Evolutionary conservation across 2,888 invertebrate species (phyloP), one percentile per base, ranked within the genome.

Genomic region (Dilophus febrilis): DNA sequence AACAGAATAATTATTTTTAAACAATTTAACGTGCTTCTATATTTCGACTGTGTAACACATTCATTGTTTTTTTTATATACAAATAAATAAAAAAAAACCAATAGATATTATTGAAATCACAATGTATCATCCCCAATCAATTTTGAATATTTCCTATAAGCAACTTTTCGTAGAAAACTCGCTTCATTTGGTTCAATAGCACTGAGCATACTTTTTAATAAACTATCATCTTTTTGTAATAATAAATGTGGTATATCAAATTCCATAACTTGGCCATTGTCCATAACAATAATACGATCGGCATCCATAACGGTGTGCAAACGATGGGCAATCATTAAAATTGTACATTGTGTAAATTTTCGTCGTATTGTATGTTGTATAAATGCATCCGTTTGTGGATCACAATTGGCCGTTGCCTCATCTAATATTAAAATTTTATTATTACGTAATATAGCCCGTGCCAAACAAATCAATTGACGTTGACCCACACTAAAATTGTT

Each of bases 281-380:
- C 78, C 72, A 87, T 75, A 5, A 86, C 84, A 56, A 85, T 65
- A 22, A 85, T 75, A 45, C 75, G 69, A 59, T 85, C 82, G 1
- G 81, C 82, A 60, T 87, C 85, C 75, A 87, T 85, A 48, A 87
- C 79, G 6, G 86, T 87, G 57, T 86, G 75, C 13, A 88, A 67
- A 34, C 87, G 68, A 60, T 87, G 86, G 12, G 87, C 86, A 33
- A 87, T 82, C 1, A 85, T 86, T 32, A 87, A 59, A 11, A 87
- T 85, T 0, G 85, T 85, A 59, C 84, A 85, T 30, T 74, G 63
- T 3, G 66, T 65, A 54, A 86, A 86, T 48, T 77, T 75, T 30
- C 64, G 66, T 44, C 82, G 64, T 37, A 86, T 82, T 1, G 83
- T 82, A 53, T 66, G 67, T 58, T 85, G 85, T 51, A 86, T 85